These are phyloP conservation scores for Acleris laterana DNA, from an alignment of 2,888 invertebrate species.

Conservation along the genomic window DNA sequence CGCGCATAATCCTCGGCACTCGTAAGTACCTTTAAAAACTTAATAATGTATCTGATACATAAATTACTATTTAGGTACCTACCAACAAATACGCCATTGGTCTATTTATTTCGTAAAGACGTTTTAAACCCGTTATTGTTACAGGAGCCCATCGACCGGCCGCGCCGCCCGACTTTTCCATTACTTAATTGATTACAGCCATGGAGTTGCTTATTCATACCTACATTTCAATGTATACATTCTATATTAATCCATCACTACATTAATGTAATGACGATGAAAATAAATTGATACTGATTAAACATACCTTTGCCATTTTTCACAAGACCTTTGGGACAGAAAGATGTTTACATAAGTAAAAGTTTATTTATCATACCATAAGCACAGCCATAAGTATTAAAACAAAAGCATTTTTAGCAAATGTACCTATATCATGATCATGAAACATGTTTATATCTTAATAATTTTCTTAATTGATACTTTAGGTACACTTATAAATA, in stretches of 20 bases:
- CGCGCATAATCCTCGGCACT: too few relatives aligned
- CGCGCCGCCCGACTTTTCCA: conserved; percentile 45
- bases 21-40: too few relatives aligned
- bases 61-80: too few relatives aligned
- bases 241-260: conserved; percentile 15
- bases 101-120: conserved; percentile 11
- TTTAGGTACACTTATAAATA: not conserved
- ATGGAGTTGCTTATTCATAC: conserved; percentile 41
- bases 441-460: not conserved
- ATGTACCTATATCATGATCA: too few relatives aligned
- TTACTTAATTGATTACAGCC: conserved; percentile 59
- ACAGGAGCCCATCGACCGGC: conserved; percentile 45
- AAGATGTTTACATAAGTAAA: conserved; percentile 38
- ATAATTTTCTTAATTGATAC: not conserved
- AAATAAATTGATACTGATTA: conserved; percentile 22
- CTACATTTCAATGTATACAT: conserved; percentile 12
- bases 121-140: conserved; percentile 8
- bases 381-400: too few relatives aligned
- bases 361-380: too few relatives aligned
- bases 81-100: not conserved
- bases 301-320: conserved; percentile 55
- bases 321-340: conserved; percentile 55
- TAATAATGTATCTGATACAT: too few relatives aligned
- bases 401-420: too few relatives aligned
- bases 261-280: conserved; percentile 22